A percentile compares a stretch with the other conserved stretches of the same genome.
Conservation (phyloP, 2,888 invertebrate species). For the Pyrocoelia pectoralis region DNA sequence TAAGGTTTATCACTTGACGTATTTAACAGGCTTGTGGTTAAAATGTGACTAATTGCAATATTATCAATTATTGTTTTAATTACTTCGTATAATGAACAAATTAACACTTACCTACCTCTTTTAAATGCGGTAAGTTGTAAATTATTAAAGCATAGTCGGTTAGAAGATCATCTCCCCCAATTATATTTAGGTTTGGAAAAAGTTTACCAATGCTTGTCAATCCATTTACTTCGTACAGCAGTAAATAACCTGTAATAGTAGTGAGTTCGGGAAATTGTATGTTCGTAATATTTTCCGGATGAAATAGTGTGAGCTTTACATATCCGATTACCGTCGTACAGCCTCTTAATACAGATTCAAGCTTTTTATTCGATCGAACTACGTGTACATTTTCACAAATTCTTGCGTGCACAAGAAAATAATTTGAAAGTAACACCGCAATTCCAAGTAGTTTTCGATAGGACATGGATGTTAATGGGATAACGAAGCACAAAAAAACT, state of each 20-base stretch:
- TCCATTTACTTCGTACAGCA: constrained; percentile 80
- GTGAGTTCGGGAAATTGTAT: constrained; percentile 72
- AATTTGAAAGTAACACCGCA: no score
- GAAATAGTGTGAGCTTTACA: constrained; percentile 75
- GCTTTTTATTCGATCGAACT: constrained; percentile 60
- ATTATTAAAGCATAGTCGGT: constrained; percentile 83
- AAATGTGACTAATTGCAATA: no score
- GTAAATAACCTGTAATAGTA: constrained; percentile 85
- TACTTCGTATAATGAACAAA: neutral
- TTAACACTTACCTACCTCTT: constrained; percentile 68
- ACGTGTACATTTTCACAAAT: constrained; percentile 69
- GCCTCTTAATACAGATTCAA: constrained; percentile 62
- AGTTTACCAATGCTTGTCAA: constrained; percentile 74
- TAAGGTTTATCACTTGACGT: neutral
- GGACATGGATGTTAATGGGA: neutral
- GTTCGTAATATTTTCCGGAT: constrained; percentile 51
- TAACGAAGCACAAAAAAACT: neutral
- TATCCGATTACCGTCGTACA: constrained; percentile 84
- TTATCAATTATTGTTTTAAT: no score
- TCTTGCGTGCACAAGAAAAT: constrained; percentile 38
- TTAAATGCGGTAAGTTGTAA: constrained; percentile 71
- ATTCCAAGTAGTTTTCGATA: no score
- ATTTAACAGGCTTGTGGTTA: neutral
- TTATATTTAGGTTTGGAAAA: constrained; percentile 89
- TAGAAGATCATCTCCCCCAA: constrained; percentile 81